phyloP scores from a whole-genome alignment of 2,888 invertebrate species.

The Amaurobius ferox region DNA sequence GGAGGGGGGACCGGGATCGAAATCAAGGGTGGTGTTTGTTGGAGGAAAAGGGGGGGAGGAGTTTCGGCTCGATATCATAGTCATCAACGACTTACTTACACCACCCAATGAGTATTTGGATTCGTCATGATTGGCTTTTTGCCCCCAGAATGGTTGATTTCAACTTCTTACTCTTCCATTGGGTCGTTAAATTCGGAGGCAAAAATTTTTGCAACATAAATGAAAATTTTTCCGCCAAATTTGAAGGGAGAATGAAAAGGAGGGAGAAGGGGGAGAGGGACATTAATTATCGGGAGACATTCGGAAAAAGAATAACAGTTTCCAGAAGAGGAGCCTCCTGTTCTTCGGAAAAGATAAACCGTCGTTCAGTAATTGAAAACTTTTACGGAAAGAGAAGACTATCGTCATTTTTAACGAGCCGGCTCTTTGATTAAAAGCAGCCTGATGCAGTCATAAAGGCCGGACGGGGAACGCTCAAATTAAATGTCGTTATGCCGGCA shows the following conservation, averaged over 20 bases:
- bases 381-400: constrained; percentile 35
- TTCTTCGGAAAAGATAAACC: constrained; percentile 56
- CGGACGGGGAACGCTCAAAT: constrained; percentile 50
- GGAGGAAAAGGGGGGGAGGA: constrained; percentile 28
- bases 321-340: constrained; percentile 2
- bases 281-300: constrained; percentile 68
- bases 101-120: constrained; percentile 23
- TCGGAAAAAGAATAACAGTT: constrained; percentile 64
- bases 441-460: constrained; percentile 68
- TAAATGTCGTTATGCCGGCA: constrained; percentile 60
- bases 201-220: constrained; percentile 43
- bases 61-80: constrained; percentile 54
- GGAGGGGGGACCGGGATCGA: constrained; percentile 29
- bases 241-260: constrained; percentile 16
- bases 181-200: constrained; percentile 51
- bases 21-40: constrained; percentile 60
- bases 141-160: constrained; percentile 31
- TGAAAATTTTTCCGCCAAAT: constrained; percentile 51
- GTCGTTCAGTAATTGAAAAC: constrained; percentile 59
- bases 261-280: constrained; percentile 4
- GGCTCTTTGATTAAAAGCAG: constrained; percentile 59
- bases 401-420: constrained; percentile 66
- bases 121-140: constrained; percentile 63
- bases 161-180: constrained; percentile 35
- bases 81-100: constrained; percentile 69